A percentile compares a stretch with the other conserved stretches of the same genome.
phyloP scores from a whole-genome alignment of 2,113 vertebrate genomes.

The Mustelus asterias region DNA sequence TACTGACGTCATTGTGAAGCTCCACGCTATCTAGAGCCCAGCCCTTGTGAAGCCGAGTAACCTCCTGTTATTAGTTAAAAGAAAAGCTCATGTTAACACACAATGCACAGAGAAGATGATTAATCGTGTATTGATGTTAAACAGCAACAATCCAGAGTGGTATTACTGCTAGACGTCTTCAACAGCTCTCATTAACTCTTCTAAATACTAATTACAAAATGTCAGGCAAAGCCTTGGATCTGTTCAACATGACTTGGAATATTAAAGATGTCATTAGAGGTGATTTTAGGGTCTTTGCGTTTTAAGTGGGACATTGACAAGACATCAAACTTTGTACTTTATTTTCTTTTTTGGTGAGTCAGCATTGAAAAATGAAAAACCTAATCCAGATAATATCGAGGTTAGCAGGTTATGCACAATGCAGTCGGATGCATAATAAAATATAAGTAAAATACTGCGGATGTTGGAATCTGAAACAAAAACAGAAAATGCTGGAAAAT shows the following conservation, averaged over 20 bases:
- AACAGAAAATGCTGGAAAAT: too few species aligned
- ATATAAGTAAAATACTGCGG: too few species aligned
- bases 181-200: neutral
- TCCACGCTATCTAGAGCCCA: constrained; percentile 38
- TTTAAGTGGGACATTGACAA: neutral
- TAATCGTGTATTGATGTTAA: constrained; percentile 25
- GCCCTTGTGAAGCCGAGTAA: constrained; percentile 38
- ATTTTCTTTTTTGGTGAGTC: neutral
- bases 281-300: neutral
- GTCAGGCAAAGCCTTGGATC: neutral
- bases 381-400: neutral
- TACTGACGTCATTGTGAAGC: constrained; percentile 34
- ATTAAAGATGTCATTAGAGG: neutral
- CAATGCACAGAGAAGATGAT: constrained; percentile 26
- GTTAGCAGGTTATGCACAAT: neutral
- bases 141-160: neutral
- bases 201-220: neutral
- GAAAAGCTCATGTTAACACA: neutral
- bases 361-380: neutral
- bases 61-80: constrained; percentile 36
- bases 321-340: neutral
- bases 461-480: too few species aligned
- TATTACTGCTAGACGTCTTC: neutral
- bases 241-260: neutral
- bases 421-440: neutral